These are phyloP conservation scores for Takifugu ocellatus DNA, from an alignment of 2,797 vertebrate species.

Conservation along the genomic window DNA sequence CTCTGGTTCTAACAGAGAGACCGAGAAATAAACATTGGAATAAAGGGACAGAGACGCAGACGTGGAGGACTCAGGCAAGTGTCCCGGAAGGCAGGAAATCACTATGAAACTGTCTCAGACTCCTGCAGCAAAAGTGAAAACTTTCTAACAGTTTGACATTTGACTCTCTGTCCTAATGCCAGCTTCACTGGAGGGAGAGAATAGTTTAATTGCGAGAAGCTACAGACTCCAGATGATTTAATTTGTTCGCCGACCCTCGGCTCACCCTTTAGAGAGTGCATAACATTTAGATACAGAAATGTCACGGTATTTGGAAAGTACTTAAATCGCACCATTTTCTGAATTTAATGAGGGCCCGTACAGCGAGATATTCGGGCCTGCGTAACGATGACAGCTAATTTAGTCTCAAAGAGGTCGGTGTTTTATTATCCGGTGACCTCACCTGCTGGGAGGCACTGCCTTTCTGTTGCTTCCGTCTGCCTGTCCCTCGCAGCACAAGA, in stretches of 20 bases:
- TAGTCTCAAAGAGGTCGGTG: too few species aligned
- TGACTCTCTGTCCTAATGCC: slow-evolving; percentile 15
- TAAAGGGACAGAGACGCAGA: not conserved
- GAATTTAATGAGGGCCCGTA: slow-evolving; percentile 24
- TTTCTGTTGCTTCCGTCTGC: slow-evolving; percentile 41
- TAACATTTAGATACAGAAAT: slow-evolving; percentile 53
- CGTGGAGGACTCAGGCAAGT: not conserved
- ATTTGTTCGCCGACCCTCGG: slow-evolving; percentile 23
- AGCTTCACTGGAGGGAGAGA: slow-evolving; percentile 8
- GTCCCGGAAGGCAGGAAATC: too few species aligned
- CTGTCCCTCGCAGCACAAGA: slow-evolving; percentile 58
- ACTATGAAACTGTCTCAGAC: too few species aligned
- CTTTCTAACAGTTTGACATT: slow-evolving; percentile 2
- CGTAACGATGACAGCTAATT: slow-evolving; percentile 1
- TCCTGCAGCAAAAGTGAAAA: not conserved
- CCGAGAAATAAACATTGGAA: not conserved
- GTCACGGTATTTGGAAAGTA: slow-evolving; percentile 27
- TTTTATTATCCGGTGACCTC: not conserved
- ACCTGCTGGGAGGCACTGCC: slow-evolving; percentile 51
- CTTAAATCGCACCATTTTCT: slow-evolving; percentile 11
- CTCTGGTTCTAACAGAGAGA: slow-evolving; percentile 46
- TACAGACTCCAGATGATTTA: slow-evolving; percentile 23
- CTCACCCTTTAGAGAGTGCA: slow-evolving; percentile 12
- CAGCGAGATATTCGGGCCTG: slow-evolving; percentile 32
- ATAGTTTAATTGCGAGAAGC: slow-evolving; percentile 41